Evolutionary conservation across 2,113 vertebrate species (phyloP).

Genomic region (Salvator merianae): DNA sequence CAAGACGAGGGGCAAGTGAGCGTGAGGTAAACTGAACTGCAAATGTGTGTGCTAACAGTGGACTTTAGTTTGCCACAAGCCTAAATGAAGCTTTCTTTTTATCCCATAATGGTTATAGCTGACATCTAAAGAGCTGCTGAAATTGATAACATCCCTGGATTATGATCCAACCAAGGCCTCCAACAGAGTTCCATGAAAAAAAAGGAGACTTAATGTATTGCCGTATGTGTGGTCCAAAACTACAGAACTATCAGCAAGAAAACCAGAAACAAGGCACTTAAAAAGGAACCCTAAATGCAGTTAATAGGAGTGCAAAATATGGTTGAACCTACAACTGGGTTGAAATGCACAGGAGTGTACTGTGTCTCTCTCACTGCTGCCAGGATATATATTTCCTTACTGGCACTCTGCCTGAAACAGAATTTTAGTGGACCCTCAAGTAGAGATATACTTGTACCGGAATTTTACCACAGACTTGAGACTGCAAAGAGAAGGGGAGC

Average conservation of each 20-base stretch:
- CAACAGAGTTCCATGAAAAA: too few relatives aligned
- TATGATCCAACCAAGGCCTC: neutral
- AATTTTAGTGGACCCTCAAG: neutral
- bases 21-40: too few relatives aligned
- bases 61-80: too few relatives aligned
- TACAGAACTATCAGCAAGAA: neutral
- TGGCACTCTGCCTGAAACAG: conserved; percentile 13
- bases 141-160: neutral
- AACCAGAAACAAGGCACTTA: conserved; percentile 3
- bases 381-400: neutral
- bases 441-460: neutral
- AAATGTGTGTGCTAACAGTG: too few relatives aligned
- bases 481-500: neutral
- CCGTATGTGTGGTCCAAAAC: neutral
- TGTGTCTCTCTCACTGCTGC: neutral
- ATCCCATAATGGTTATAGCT: neutral
- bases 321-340: neutral
- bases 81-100: neutral
- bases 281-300: neutral
- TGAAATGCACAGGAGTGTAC: neutral
- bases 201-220: neutral
- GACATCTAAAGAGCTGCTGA: neutral
- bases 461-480: neutral
- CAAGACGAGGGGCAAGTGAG: too few relatives aligned
- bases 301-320: neutral